Conservation (phyloP, 2,113 vertebrate genomes). For the Delphinapterus leucas region DNA sequence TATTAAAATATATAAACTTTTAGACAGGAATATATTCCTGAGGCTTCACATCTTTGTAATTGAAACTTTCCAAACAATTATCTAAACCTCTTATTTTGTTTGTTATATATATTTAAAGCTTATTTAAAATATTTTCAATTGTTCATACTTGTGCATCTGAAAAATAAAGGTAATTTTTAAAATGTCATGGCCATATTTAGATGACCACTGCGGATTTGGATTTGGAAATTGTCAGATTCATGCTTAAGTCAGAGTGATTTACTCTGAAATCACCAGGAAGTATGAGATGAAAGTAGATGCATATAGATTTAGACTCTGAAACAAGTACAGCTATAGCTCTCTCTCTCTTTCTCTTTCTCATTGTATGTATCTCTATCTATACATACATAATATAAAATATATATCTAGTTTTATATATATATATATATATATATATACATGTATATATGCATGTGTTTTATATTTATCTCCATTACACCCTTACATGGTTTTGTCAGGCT, state of each 20-base stretch:
- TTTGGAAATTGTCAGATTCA: neutral
- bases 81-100: neutral
- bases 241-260: neutral
- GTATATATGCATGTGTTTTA: rapidly evolving
- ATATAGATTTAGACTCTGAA: neutral
- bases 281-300: neutral
- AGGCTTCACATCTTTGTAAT: neutral
- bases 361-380: neutral
- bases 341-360: neutral
- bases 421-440: too few species aligned
- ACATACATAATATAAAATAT: neutral
- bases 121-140: neutral
- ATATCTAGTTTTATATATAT: neutral
- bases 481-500: rapidly evolving
- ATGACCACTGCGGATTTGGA: neutral
- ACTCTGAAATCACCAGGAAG: neutral
- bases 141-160: neutral
- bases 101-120: neutral
- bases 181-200: neutral
- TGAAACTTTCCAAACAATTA: neutral
- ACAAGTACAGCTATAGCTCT: neutral
- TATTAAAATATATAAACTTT: neutral
- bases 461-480: rapidly evolving
- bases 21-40: neutral
- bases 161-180: neutral